Evolutionary conservation across 1,140 invertebrate genomes (phyloP).

Genomic region (Brachionus manjavacas): DNA sequence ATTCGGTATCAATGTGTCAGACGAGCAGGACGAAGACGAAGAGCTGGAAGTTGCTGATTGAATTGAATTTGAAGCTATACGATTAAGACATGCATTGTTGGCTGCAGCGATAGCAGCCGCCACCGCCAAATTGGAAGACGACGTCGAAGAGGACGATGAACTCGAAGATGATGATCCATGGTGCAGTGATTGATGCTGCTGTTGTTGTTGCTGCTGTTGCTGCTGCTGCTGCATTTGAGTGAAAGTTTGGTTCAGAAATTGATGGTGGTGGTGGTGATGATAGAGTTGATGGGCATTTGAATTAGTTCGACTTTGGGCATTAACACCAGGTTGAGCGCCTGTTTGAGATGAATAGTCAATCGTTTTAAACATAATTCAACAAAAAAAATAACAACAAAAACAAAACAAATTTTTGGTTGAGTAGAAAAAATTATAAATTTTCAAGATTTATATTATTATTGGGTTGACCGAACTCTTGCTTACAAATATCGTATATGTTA

Average conservation of each 20-base stretch:
- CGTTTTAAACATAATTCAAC: conserved; percentile 38
- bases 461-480: conserved; percentile 13
- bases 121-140: neutral
- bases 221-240: neutral
- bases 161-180: neutral
- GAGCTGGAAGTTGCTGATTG: neutral
- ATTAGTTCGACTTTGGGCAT: neutral
- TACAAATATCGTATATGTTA: conserved; percentile 13
- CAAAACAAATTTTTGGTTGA: neutral
- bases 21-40: neutral
- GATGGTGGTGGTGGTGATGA: conserved; percentile 6
- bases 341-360: conserved; percentile 28
- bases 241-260: neutral
- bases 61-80: conserved; percentile 11
- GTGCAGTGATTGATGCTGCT: neutral
- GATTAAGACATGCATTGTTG: conserved; percentile 3
- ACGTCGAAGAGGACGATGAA: neutral
- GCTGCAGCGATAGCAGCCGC: neutral
- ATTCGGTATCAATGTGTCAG: neutral
- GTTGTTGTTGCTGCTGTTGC: too few species aligned
- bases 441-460: conserved; percentile 25
- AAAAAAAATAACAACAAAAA: conserved; percentile 17
- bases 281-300: neutral
- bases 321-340: conserved; percentile 3
- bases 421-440: neutral